Evolutionary conservation across 64 coral and sea anemone species (phyloP).

Genomic region (Stylophora pistillata): DNA sequence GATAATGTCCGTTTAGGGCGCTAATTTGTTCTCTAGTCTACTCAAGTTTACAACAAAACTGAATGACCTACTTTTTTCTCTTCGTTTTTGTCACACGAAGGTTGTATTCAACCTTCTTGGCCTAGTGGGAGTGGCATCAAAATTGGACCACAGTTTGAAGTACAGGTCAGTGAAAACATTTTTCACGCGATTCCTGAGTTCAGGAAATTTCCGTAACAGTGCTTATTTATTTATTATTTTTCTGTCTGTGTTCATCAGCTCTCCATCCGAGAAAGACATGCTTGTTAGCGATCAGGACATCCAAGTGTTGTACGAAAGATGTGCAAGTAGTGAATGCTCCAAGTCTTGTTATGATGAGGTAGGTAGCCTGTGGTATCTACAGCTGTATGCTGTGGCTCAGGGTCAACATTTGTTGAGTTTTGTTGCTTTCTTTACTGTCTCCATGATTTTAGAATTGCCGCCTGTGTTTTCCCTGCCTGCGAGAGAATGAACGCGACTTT

Average conservation of each 20-base stretch:
- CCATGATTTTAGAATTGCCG: conserved; percentile 62
- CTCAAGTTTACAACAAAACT: background rate
- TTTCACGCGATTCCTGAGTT: background rate
- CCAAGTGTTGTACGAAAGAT: conserved; percentile 36
- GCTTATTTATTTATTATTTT: background rate
- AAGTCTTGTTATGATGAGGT: conserved; percentile 70
- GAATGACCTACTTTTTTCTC: background rate
- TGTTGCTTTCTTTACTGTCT: background rate
- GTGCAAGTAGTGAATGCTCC: conserved; percentile 64
- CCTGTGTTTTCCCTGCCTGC: conserved; percentile 79
- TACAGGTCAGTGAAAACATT: conserved; percentile 52
- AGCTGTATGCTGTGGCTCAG: background rate
- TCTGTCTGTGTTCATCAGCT: conserved; percentile 36
- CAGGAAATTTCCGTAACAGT: background rate
- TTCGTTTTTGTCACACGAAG: background rate
- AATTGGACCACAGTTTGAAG: conserved; percentile 75
- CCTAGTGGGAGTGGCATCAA: conserved; percentile 77
- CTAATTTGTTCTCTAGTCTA: background rate
- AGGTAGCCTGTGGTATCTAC: background rate
- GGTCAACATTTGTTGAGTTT: background rate
- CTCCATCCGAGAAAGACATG: conserved; percentile 76
- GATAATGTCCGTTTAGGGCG: no score
- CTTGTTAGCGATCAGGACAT: conserved; percentile 78
- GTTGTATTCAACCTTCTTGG: conserved; percentile 86
- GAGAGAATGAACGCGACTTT: conserved; percentile 63